Base-by-base conservation (phyloP, 37 sponge, comb jelly and placozoan species). In the Oopsacas minuta region DNA sequence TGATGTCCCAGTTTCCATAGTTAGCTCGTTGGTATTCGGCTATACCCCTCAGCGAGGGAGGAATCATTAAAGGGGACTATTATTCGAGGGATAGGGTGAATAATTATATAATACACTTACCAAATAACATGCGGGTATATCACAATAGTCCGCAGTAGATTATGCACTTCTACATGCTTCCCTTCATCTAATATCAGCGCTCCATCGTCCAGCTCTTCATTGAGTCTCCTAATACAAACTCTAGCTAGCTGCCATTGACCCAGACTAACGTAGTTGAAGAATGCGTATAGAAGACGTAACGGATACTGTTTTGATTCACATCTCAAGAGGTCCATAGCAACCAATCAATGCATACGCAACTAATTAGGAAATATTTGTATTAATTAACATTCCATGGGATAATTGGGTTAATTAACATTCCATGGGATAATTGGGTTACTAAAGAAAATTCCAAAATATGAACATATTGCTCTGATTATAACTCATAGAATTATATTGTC, bases 251-350 rank as follows among this genome's bases (percentile, higher is more conserved):
- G 75, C 75, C 75, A 61, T 34, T 61, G 75, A 7, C 75, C 75
- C 75, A 61, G 22, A 61, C 75, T 61, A 34, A 61, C 75, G 75
- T 61, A 61, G 22, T 61, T 61, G 75, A 61, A 61, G 75, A 61
- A 61, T n/a, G 30, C 75, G 75, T 61, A 61, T n/a, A 61, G 7
- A 7, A 61, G 22, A 12, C 75, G 75, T 5, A 61, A n/a, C 5
- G 20, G 75, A 32, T 25, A 25, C 75, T 61, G 75, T n/a, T n/a
- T 61, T 5, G 75, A 10, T 61, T 61, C 75, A 10, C 32, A 25
- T n/a, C 28, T 5, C 30, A 61, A n/a, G 3, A 61, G 22, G 28
- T 61, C 75, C 75, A 61, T 61, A n/a, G 49, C 12, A 42, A 42
- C 15, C 49, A 42, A 15, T 42, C 15, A 42, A 17, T n/a, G n/a